A percentile compares a stretch with the other conserved stretches of the same genome.
Evolutionary conservation across 2,113 vertebrate genomes (phyloP).

Genomic region (Gadus chalcogrammus): DNA sequence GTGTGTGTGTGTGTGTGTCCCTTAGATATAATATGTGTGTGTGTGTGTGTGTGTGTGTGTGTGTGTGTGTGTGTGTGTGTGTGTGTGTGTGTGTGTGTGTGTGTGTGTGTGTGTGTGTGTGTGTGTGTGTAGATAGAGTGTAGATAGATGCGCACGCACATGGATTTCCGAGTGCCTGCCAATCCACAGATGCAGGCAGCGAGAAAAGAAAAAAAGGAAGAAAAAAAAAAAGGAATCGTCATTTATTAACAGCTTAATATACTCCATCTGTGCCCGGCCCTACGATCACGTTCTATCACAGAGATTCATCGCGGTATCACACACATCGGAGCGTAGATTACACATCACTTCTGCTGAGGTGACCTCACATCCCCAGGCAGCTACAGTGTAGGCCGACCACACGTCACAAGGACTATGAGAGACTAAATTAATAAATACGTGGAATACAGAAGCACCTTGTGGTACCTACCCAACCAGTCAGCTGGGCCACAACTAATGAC

Average conservation of each 20-base stretch:
- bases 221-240: conserved; percentile 70
- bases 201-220: conserved; percentile 54
- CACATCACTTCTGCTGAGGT: conserved; percentile 45
- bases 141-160: conserved; percentile 23
- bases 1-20: no score
- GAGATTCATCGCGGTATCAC: conserved; percentile 74
- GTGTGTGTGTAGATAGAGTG: neutral
- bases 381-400: conserved; percentile 20
- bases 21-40: no score
- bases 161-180: conserved; percentile 78
- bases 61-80: neutral
- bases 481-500: no score
- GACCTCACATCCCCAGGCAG: conserved; percentile 48
- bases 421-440: conserved; percentile 16
- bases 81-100: neutral
- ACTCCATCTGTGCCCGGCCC: conserved; percentile 83
- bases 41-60: no score
- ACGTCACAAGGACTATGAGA: conserved; percentile 18
- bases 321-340: conserved; percentile 73
- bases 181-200: conserved; percentile 85
- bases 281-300: conserved; percentile 79
- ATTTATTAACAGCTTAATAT: conserved; percentile 89
- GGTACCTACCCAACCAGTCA: no score
- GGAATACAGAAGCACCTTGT: no score
- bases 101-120: neutral